Percentiles rank a stretch among this genome's conserved stretches.
Conservation (phyloP, 2,888 invertebrate genomes). For the Scaptomyza caliginosa region DNA sequence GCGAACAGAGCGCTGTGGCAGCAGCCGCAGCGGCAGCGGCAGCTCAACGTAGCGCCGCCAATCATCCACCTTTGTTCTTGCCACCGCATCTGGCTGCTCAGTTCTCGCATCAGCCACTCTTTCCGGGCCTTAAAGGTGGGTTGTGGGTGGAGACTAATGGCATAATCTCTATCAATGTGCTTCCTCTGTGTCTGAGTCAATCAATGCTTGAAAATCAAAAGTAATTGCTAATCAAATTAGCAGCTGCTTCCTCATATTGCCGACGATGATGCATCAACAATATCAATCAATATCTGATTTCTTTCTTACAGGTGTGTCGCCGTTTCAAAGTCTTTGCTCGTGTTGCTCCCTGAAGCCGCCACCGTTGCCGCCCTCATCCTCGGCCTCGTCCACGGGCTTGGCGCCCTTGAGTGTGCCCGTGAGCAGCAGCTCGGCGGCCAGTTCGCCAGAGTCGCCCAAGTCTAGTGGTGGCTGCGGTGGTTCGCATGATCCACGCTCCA, state of each 20-base stretch:
- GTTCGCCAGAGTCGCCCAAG: slow-evolving; percentile 82
- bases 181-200: slow-evolving; percentile 67
- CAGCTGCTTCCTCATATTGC: slow-evolving; percentile 26
- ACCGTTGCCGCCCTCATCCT: slow-evolving; percentile 69
- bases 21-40: slow-evolving; percentile 71
- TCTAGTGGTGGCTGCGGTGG: slow-evolving; percentile 75
- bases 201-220: slow-evolving; percentile 61
- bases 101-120: slow-evolving; percentile 93
- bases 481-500: slow-evolving; percentile 88
- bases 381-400: slow-evolving; percentile 50
- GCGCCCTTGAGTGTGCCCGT: slow-evolving; percentile 80
- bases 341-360: slow-evolving; percentile 90
- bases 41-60: slow-evolving; percentile 84
- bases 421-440: slow-evolving; percentile 78
- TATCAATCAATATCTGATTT: slow-evolving; percentile 28
- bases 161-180: slow-evolving; percentile 55
- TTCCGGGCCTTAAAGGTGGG: slow-evolving; percentile 91
- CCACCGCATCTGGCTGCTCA: slow-evolving; percentile 92
- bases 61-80: slow-evolving; percentile 92
- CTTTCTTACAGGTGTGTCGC: slow-evolving; percentile 84
- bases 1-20: slow-evolving; percentile 83
- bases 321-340: slow-evolving; percentile 91
- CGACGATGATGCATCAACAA: slow-evolving; percentile 30
- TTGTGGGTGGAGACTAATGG: slow-evolving; percentile 19
- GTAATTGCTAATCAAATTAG: slow-evolving; percentile 59